phyloP scores from a whole-genome alignment of 1,140 invertebrate species.

The Papilio polyxenes region DNA sequence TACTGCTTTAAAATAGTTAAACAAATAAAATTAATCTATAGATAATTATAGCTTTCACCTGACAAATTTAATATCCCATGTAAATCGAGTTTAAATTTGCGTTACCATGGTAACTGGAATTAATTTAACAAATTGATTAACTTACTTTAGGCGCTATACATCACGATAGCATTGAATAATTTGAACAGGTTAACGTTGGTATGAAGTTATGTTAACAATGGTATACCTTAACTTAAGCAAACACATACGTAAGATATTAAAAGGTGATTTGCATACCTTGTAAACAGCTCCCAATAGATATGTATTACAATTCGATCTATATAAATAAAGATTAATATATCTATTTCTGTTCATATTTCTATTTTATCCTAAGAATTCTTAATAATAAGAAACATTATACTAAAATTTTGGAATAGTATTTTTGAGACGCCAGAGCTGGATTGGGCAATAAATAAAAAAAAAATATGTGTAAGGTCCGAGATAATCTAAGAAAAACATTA shows the following conservation, averaged over 20 bases:
- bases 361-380: no score
- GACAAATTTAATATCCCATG: not conserved
- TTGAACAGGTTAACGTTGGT: not conserved
- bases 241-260: not conserved
- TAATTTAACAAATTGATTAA: constrained; percentile 12
- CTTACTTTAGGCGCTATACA: not conserved
- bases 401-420: no score
- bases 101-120: not conserved
- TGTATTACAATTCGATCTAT: not conserved
- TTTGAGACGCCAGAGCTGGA: no score
- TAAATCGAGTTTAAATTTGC: not conserved
- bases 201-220: not conserved
- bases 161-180: not conserved
- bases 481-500: no score
- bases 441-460: no score
- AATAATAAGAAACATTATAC: no score
- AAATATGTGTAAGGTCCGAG: no score
- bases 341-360: no score
- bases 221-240: not conserved
- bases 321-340: not conserved
- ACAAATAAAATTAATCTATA: not conserved
- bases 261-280: not conserved
- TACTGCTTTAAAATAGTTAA: not conserved
- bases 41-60: not conserved
- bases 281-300: no score